A percentile compares a stretch with the other conserved stretches of the same genome.
Evolutionary conservation across 2,797 vertebrate genomes (phyloP).

Genomic region (Columba guinea): DNA sequence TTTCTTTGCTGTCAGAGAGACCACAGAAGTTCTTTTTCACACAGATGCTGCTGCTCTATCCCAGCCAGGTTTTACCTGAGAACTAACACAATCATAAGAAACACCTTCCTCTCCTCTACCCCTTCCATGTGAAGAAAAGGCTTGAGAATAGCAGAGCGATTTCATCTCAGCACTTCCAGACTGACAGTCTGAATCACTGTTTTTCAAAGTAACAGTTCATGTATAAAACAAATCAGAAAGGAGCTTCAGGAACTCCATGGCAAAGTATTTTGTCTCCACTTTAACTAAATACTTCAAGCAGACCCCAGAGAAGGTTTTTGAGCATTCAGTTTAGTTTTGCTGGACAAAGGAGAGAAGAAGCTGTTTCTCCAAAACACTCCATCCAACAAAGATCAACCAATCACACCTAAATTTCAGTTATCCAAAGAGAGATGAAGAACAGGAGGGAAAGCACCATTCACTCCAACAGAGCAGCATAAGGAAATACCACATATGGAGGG

Average conservation of each 20-base stretch:
- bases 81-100: not conserved
- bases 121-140: not conserved
- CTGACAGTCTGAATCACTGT: not conserved
- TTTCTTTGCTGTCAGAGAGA: slow-evolving; percentile 32
- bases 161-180: not conserved
- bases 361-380: not conserved
- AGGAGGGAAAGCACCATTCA: not conserved
- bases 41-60: not conserved
- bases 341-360: not conserved
- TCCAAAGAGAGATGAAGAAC: not conserved
- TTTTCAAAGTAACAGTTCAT: not conserved
- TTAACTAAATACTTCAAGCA: not conserved
- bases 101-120: not conserved
- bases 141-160: not conserved
- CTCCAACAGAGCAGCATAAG: not conserved
- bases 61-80: not conserved
- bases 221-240: fast-evolving
- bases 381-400: not conserved
- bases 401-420: not conserved
- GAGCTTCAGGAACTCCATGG: not conserved
- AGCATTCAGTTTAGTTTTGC: not conserved
- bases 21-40: not conserved
- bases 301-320: not conserved
- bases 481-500: fast-evolving
- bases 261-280: not conserved